Evolutionary conservation across 2,113 vertebrate genomes (phyloP).

Genomic region (Siniperca chuatsi): DNA sequence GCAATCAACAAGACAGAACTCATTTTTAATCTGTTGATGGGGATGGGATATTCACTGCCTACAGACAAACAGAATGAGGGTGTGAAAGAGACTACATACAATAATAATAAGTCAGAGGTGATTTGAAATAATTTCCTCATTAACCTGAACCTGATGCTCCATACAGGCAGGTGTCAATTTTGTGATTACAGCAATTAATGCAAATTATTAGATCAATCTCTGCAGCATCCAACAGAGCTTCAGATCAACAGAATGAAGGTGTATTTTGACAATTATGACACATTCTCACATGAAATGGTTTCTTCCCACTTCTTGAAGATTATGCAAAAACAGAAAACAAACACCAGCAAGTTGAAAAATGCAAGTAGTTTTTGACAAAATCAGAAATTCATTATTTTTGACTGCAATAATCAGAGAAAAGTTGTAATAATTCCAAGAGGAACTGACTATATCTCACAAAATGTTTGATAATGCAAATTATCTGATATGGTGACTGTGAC

Average conservation of each 20-base stretch:
- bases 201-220: background rate
- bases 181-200: background rate
- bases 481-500: background rate
- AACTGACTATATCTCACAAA: background rate
- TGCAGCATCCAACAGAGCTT: background rate
- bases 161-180: background rate
- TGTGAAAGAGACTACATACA: background rate
- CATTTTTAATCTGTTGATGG: background rate
- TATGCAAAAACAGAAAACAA: background rate
- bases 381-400: background rate
- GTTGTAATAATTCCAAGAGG: background rate
- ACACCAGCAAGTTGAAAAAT: background rate
- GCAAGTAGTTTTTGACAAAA: background rate
- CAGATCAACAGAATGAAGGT: background rate
- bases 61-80: background rate
- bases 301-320: too few species aligned
- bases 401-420: background rate
- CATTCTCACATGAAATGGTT: background rate
- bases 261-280: background rate
- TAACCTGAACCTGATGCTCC: background rate
- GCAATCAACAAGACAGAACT: constrained; percentile 33
- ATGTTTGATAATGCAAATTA: background rate
- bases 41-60: background rate
- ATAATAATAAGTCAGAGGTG: background rate
- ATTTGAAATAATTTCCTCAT: constrained; percentile 38